Base-by-base conservation (phyloP, 1,140 invertebrate species). In the Neodiprion pinetum region DNA sequence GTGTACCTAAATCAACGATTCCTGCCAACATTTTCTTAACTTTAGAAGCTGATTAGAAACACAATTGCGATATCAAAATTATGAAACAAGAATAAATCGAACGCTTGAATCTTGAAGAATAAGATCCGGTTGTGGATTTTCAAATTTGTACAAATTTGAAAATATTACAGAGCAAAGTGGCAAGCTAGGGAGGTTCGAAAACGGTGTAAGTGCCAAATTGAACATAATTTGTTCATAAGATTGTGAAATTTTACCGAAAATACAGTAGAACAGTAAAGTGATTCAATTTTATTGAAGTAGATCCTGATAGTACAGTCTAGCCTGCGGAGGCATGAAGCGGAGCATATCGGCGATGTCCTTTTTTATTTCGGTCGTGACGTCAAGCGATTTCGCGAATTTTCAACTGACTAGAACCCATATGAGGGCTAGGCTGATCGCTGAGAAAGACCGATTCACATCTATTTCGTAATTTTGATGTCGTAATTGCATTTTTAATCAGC, bases 121-220 rank as follows among this genome's bases (percentile, higher is more conserved):
- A 61, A 4, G 53, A 61, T 61, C 53, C 53, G 10, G 1, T 61
- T 61, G 53, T 61, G 7, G 53, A 61, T 7, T 61, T 61, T 61
- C 53, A n/a, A 61, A n/a, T 61, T 61, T n/a, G 53, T n/a, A 61
- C 11, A 61, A 61, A 61, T 61, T 61, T 61, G 1, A 1, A 61
- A 61, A 61, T 61, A 12, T 61, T n/a, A 61, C 53, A n/a, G 53
- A n/a, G 53, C 53, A 61, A 61, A 61, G n/a, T 12, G 53, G 53
- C 7, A 7, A n/a, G n/a, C 53, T n/a, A 61, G 53, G 53, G 53
- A 61, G 53, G 53, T 2, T 28, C 28, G n/a, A 61, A 61, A 61
- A 61, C n/a, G 53, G 53, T 61, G 53, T 11, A 61, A 61, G 11
- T 12, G 53, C 7, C 10, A 2, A 61, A n/a, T 1, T n/a, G 10